Conservation (phyloP, 2,797 vertebrate species). For the Muscicapa comitata region DNA sequence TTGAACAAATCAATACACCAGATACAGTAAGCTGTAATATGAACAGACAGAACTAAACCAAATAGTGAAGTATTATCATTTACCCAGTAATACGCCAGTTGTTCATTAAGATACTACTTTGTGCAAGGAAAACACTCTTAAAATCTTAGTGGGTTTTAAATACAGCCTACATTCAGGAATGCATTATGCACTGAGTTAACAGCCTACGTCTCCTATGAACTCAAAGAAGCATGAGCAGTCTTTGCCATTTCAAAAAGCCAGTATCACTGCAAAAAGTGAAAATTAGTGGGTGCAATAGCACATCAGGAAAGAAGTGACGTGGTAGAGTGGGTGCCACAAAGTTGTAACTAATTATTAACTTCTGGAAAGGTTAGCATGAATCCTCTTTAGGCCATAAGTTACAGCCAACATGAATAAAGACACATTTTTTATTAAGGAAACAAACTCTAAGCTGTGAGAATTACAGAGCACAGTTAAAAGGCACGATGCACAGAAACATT, state of each 20-base stretch:
- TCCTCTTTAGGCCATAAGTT: conserved; percentile 4
- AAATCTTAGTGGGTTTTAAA: conserved; percentile 45
- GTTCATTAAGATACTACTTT: conserved; percentile 37
- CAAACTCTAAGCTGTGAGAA: conserved; percentile 18
- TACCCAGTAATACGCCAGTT: conserved; percentile 1
- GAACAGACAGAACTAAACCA: conserved; percentile 43
- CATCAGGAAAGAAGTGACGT: conserved; percentile 31
- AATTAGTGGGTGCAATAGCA: conserved; percentile 39
- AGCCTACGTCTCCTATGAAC: conserved; percentile 42
- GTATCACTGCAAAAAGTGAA: conserved; percentile 44
- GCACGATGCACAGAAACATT: conserved; percentile 47
- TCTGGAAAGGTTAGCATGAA: conserved; percentile 49
- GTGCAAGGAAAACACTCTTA: conserved; percentile 39
- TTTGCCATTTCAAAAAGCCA: conserved; percentile 53
- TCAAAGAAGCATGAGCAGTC: conserved; percentile 41
- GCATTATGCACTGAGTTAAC: conserved; percentile 35
- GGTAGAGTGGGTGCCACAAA: conserved; percentile 43
- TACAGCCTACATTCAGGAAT: conserved; percentile 49
- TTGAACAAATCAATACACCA: conserved; percentile 54
- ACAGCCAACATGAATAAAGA: conserved; percentile 13
- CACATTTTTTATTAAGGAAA: conserved; percentile 12
- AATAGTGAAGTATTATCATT: conserved; percentile 14
- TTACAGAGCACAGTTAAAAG: background rate
- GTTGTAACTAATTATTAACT: conserved; percentile 42
- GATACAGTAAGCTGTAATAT: conserved; percentile 26